phyloP scores from a whole-genome alignment of 2,113 vertebrate species.

The Physeter macrocephalus region DNA sequence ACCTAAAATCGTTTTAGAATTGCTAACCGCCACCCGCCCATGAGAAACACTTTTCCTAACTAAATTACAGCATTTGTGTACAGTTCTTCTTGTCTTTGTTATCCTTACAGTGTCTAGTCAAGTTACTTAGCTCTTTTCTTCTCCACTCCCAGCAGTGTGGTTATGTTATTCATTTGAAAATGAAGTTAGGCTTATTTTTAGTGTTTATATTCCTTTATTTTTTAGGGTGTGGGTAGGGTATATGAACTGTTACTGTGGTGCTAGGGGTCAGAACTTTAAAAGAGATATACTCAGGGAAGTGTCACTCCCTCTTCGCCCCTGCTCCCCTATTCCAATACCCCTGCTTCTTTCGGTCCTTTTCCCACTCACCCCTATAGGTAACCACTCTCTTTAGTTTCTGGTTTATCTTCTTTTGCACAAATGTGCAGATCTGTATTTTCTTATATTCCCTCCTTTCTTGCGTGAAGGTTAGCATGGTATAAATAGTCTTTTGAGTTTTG shows the following conservation, averaged over 20 bases:
- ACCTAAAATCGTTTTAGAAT: not conserved
- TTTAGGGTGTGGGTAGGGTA: not conserved
- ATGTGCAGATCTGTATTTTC: not conserved
- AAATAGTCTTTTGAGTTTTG: constrained; percentile 8
- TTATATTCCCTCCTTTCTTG: not conserved
- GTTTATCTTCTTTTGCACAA: not conserved
- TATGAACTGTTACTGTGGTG: not conserved
- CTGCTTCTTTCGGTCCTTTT: not conserved
- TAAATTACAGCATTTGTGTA: not conserved
- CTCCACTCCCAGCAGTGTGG: not conserved
- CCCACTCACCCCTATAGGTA: not conserved
- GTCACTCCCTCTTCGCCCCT: not conserved
- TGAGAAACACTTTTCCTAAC: not conserved
- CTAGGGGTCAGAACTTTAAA: not conserved
- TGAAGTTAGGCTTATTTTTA: not conserved
- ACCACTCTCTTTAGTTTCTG: not conserved
- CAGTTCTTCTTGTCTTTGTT: not conserved
- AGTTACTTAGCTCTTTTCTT: not conserved
- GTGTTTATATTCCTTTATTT: not conserved
- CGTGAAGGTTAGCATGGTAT: not conserved
- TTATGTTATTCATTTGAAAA: not conserved
- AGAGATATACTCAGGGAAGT: not conserved
- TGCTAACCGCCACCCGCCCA: not conserved
- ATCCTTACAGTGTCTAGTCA: not conserved
- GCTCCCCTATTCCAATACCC: not conserved